These are phyloP conservation scores for Cataglyphis hispanica DNA, from an alignment of 1,140 invertebrate genomes.

Conservation along the genomic window DNA sequence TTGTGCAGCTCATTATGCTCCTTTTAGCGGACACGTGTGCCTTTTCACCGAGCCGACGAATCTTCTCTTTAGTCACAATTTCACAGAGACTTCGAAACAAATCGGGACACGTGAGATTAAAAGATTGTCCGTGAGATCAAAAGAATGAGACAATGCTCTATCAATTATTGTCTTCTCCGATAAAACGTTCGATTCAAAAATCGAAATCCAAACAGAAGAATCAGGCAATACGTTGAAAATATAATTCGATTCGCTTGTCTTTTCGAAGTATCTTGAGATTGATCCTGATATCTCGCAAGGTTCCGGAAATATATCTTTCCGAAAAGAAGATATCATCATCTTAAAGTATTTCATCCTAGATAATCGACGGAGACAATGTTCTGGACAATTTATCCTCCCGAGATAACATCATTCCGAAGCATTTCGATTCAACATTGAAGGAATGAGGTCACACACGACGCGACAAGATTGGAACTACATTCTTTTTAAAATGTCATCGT, in stretches of 20 bases:
- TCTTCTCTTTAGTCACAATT: background rate
- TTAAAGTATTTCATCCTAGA: background rate
- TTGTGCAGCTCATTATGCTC: constrained; percentile 4
- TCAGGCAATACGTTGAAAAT: background rate
- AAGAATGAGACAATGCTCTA: background rate
- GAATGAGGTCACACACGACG: background rate
- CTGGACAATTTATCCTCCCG: background rate
- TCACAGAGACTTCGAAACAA: background rate
- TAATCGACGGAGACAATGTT: background rate
- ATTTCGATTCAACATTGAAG: background rate
- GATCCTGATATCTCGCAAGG: background rate
- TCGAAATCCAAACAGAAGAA: background rate
- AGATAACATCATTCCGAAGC: background rate
- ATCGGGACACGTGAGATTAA: constrained; percentile 7
- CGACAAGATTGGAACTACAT: background rate
- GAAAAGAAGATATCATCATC: background rate
- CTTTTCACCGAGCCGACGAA: constrained; percentile 45
- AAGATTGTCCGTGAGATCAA: background rate
- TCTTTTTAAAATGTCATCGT: background rate
- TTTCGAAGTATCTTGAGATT: background rate
- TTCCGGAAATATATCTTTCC: background rate
- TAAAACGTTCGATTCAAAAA: too few species aligned
- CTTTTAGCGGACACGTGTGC: constrained; percentile 23
- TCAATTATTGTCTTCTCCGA: background rate
- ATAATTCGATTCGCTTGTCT: background rate